Evolutionary conservation across 2,888 invertebrate genomes (phyloP), one percentile per base, ranked within the genome.

Genomic region (Agriopis aurantiaria): DNA sequence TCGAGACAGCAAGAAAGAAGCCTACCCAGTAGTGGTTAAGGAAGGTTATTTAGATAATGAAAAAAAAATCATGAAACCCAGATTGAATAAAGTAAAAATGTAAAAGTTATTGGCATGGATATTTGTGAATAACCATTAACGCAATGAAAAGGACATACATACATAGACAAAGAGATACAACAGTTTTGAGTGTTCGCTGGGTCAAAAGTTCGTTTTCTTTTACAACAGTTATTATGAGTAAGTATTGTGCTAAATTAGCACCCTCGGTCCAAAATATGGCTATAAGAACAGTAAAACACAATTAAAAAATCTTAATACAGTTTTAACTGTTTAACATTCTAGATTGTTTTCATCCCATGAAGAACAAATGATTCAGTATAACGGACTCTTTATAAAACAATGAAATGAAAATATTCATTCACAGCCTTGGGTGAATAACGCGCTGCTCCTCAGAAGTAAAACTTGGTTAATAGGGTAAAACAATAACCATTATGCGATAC

Each of bases 391-490:
- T 62, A 46, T 58, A 46, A 62, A 66, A 70, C 70, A 71, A 71
- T 63, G 66, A 66, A 59, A 66, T 66, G 59, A 56, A 71, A 59
- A 66, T 63, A 71, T 64, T 59, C 49, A 57, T 59, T 70, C 70
- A 63, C 66, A 70, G 70, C 70, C 63, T 67, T 69, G 61, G 60
- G 65, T 65, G 61, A 56, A 52, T 57, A 65, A 60, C 43, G 43
- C 61, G 61, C 56, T 40, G 60, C 65, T 69, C 65, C 52, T 73
- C 69, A 52, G 72, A 76, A 78, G 76, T 80, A 79, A 82, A 84
- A 80, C 78, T 82, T 79, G 80, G 83, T 81, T 79, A 85, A 80
- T 78, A 79, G 78, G 75, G 78, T 80, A 80, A 80, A 73, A 78
- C 75, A 76, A 76, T 75, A 75, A 75, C 69, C 71, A 75, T 77